Evolutionary conservation across 2,888 invertebrate genomes (phyloP).

Genomic region (Arge pagana): DNA sequence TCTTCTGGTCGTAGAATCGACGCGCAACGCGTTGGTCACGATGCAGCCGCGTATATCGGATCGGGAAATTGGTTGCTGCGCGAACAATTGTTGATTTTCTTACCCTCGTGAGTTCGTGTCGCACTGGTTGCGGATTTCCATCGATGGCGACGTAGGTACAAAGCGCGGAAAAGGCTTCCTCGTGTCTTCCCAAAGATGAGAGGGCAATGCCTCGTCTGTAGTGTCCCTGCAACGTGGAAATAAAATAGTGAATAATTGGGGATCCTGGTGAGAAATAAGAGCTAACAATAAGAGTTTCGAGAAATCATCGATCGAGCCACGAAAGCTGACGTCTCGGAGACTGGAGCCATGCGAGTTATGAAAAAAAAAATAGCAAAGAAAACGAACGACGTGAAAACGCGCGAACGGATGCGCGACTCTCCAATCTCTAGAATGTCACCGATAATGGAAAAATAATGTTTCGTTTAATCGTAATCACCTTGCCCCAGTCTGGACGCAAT

Average conservation of each 20-base stretch:
- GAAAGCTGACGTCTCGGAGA: too few relatives aligned
- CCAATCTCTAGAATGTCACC: not conserved
- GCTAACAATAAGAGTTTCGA: too few relatives aligned
- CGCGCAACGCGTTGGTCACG: conserved; percentile 14
- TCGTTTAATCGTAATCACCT: conserved; percentile 65
- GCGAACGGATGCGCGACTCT: too few relatives aligned
- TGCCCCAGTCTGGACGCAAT: conserved; percentile 69
- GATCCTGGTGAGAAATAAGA: too few relatives aligned
- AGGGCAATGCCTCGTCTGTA: conserved; percentile 63
- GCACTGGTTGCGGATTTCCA: conserved; percentile 60
- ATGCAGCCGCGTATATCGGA: conserved; percentile 28
- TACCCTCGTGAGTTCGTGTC: conserved; percentile 61
- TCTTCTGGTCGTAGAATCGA: not conserved
- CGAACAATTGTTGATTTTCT: conserved; percentile 31
- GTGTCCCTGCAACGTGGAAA: conserved; percentile 60
- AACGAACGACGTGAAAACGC: too few relatives aligned
- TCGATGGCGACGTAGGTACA: conserved; percentile 65
- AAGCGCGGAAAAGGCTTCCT: conserved; percentile 64
- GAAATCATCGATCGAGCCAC: too few relatives aligned
- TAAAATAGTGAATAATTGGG: conserved; percentile 7
- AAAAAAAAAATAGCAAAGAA: too few relatives aligned
- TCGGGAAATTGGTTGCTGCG: conserved; percentile 26
- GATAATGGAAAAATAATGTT: not conserved
- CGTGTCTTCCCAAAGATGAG: conserved; percentile 61
- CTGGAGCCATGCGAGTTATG: too few relatives aligned